Conservation (phyloP, 2,888 invertebrate species). For the Coronaproctus castanopsis region DNA sequence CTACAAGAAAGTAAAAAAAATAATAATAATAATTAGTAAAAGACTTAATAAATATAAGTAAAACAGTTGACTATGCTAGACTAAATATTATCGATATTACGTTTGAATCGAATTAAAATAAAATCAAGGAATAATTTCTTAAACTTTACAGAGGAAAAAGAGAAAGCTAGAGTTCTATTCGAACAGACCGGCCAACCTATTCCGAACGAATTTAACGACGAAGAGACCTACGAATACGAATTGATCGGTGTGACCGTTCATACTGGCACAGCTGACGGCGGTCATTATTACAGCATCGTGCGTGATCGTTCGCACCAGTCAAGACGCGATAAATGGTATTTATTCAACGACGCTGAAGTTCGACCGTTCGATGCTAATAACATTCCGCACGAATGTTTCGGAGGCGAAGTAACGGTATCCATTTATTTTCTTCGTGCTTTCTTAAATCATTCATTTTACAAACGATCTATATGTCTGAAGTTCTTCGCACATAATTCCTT, state of each 20-base stretch:
- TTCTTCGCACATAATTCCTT: no score
- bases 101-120: no score
- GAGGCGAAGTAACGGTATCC: constrained; percentile 83
- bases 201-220: constrained; percentile 17
- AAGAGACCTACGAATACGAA: constrained; percentile 39
- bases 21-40: no score
- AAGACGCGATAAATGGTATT: constrained; percentile 70
- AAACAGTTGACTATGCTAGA: no score
- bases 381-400: constrained; percentile 87
- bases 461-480: no score
- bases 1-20: no score
- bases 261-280: constrained; percentile 94
- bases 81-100: no score
- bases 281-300: constrained; percentile 91
- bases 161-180: constrained; percentile 17
- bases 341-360: constrained; percentile 83
- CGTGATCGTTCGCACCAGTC: constrained; percentile 46
- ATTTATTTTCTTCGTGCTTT: no score
- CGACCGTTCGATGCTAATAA: constrained; percentile 89
- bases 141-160: constrained; percentile 18
- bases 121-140: no score
- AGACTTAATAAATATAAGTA: no score
- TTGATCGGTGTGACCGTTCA: constrained; percentile 88
- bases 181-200: constrained; percentile 20
- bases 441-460: no score